Evolutionary conservation across 2,888 invertebrate genomes (phyloP).

Genomic region (Rutpela maculata): DNA sequence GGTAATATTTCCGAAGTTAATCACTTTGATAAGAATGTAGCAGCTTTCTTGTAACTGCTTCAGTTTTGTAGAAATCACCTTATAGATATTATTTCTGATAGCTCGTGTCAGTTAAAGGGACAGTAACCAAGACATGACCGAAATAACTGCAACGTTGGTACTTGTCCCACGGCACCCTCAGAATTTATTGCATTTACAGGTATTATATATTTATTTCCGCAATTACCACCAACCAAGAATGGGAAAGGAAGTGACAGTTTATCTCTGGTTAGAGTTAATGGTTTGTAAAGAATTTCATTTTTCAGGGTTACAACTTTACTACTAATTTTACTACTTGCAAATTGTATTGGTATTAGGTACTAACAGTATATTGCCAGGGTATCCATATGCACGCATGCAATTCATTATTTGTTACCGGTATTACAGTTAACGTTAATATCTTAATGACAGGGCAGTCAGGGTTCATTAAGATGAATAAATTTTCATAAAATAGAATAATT

Average conservation of each 20-base stretch:
- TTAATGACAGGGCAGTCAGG: not conserved
- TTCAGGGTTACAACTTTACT: slow-evolving; percentile 37
- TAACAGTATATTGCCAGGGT: slow-evolving; percentile 5
- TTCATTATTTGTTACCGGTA: slow-evolving; percentile 9
- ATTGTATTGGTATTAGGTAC: slow-evolving; percentile 19
- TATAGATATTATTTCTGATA: not conserved
- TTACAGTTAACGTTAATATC: not conserved
- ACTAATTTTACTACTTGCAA: slow-evolving; percentile 30
- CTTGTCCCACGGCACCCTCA: slow-evolving; percentile 12
- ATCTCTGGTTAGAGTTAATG: slow-evolving; percentile 37
- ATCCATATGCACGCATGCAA: slow-evolving; percentile 1
- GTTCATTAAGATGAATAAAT: not conserved
- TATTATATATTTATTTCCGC: slow-evolving; percentile 28
- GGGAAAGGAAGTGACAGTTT: slow-evolving; percentile 28
- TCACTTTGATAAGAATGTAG: not conserved
- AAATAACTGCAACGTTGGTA: slow-evolving; percentile 14
- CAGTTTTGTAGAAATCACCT: not conserved
- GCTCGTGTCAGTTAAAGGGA: not conserved
- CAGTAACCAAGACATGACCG: not conserved
- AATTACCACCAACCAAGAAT: slow-evolving; percentile 31
- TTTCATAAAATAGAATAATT: not conserved
- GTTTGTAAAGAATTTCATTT: slow-evolving; percentile 35
- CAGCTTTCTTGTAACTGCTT: not conserved
- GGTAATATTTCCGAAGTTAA: not conserved
- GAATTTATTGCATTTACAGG: slow-evolving; percentile 16